Evolutionary conservation across 2,797 vertebrate species (phyloP).

Genomic region (Sandelia bainsii): DNA sequence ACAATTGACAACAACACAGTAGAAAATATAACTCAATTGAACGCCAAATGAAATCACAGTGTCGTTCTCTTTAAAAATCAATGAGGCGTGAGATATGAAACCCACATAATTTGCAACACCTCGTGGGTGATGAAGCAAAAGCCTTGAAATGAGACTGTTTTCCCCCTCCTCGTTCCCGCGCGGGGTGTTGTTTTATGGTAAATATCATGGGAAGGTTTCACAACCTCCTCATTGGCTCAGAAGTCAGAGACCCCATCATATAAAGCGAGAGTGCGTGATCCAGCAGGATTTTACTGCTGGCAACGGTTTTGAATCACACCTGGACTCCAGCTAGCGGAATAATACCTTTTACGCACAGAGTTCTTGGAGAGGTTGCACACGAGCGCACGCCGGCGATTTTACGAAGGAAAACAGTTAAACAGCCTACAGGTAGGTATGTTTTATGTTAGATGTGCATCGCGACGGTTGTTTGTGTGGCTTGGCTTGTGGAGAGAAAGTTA

Average conservation of each 20-base stretch:
- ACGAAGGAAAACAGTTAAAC: constrained; percentile 32
- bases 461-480: neutral
- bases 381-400: constrained; percentile 27
- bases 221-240: constrained; percentile 78
- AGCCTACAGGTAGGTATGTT: constrained; percentile 64
- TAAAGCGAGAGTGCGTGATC: constrained; percentile 64
- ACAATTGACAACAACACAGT: constrained; percentile 14
- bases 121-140: constrained; percentile 41
- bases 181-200: constrained; percentile 44
- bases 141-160: constrained; percentile 12
- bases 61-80: constrained; percentile 45
- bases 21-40: constrained; percentile 45
- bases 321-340: constrained; percentile 25
- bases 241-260: constrained; percentile 69
- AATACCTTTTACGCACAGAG: constrained; percentile 64
- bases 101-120: constrained; percentile 42
- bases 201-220: constrained; percentile 65
- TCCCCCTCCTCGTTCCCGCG: constrained; percentile 17
- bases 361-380: constrained; percentile 55
- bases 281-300: constrained; percentile 48
- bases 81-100: constrained; percentile 43
- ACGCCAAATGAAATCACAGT: constrained; percentile 34
- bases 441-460: neutral
- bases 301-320: constrained; percentile 41
- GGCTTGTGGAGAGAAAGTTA: constrained; percentile 35